These are phyloP conservation scores for Diadumene lineata DNA, from an alignment of 92 coral and sea anemone genomes.

Conservation along the genomic window DNA sequence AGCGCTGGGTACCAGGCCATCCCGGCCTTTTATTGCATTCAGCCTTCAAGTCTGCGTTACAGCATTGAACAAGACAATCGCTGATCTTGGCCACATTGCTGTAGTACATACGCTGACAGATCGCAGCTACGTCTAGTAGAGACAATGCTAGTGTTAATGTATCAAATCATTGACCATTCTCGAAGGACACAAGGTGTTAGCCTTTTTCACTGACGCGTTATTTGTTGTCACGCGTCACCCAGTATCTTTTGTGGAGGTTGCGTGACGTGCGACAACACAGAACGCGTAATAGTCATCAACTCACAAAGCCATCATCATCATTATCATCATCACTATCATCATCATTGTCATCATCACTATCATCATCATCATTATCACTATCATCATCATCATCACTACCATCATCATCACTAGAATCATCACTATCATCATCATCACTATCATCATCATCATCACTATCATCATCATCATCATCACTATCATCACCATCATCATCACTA, in stretches of 20 bases:
- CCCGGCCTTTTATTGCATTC: conserved; percentile 20
- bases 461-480: background rate
- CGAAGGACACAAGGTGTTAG: too few relatives aligned
- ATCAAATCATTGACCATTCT: too few relatives aligned
- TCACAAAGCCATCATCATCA: background rate
- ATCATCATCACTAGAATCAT: background rate
- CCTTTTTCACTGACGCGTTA: too few relatives aligned
- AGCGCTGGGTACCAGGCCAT: conserved; percentile 9
- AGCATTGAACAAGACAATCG: conserved; percentile 13
- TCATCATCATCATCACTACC: background rate
- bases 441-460: background rate
- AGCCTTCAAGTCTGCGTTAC: background rate
- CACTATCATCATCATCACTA: background rate
- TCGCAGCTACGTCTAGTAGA: background rate
- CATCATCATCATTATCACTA: background rate
- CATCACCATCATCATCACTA: background rate
- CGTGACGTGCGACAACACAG: too few relatives aligned
- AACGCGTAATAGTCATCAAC: background rate
- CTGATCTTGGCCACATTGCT: conserved; percentile 1
- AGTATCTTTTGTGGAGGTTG: too few relatives aligned
- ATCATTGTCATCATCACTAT: background rate
- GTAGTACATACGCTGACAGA: conserved; percentile 1
- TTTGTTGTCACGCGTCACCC: too few relatives aligned
- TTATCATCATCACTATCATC: background rate
- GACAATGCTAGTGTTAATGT: too few relatives aligned